These are phyloP conservation scores for Abrostola triplasia DNA, from an alignment of 2,888 invertebrate genomes.

Conservation along the genomic window DNA sequence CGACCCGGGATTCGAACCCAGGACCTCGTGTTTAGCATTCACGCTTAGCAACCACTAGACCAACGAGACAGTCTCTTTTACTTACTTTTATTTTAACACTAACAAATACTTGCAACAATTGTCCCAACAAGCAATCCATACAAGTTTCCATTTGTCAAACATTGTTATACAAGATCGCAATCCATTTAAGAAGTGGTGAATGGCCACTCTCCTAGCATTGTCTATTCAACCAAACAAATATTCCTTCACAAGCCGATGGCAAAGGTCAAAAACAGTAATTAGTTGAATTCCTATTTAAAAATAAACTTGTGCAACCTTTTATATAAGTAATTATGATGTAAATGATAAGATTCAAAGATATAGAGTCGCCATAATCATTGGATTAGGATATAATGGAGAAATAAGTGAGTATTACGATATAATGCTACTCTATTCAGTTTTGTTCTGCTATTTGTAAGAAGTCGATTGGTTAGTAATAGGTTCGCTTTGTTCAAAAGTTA, in stretches of 20 bases:
- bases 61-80: no score
- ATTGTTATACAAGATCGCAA: constrained; percentile 19
- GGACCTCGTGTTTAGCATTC: no score
- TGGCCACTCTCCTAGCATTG: constrained; percentile 34
- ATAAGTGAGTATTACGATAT: constrained; percentile 31
- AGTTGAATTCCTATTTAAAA: constrained; percentile 47
- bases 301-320: constrained; percentile 44
- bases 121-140: background rate
- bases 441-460: constrained; percentile 8
- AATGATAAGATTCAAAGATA: constrained; percentile 47
- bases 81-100: no score
- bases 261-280: constrained; percentile 54
- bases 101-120: background rate
- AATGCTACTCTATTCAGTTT: constrained; percentile 17
- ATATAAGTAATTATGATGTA: constrained; percentile 50
- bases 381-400: constrained; percentile 38
- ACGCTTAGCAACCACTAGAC: no score
- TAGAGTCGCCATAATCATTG: constrained; percentile 24
- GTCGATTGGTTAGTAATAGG: constrained; percentile 11
- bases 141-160: constrained; percentile 18
- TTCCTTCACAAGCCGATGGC: constrained; percentile 44
- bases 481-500: constrained; percentile 6
- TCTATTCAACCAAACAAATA: constrained; percentile 31
- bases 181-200: constrained; percentile 10
- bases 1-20: no score